phyloP scores from a whole-genome alignment of 35 echinoderm and acorn worm genomes.

The Nesometra sesokonis region DNA sequence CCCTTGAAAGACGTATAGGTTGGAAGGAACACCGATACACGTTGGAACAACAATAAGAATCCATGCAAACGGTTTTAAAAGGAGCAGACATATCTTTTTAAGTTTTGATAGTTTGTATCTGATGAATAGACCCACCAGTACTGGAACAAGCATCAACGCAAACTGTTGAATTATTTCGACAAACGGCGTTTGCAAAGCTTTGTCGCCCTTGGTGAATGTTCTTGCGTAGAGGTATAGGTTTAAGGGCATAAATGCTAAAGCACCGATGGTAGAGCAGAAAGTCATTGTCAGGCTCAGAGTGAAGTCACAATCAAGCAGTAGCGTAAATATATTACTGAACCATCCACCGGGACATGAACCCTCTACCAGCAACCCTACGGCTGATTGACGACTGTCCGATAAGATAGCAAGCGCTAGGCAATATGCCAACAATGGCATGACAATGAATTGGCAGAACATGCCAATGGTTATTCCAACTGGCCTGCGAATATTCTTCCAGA shows the following conservation, averaged over 20 bases:
- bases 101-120: slow-evolving; percentile 34
- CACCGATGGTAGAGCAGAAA: slow-evolving; percentile 50
- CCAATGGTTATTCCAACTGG: slow-evolving; percentile 72
- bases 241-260: slow-evolving; percentile 60
- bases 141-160: slow-evolving; percentile 39
- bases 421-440: slow-evolving; percentile 76
- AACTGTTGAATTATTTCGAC: slow-evolving; percentile 43
- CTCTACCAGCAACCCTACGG: slow-evolving; percentile 44
- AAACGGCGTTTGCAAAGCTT: slow-evolving; percentile 41
- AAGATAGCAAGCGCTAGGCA: slow-evolving; percentile 29
- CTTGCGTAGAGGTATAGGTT: slow-evolving; percentile 57
- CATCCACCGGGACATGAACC: slow-evolving; percentile 62
- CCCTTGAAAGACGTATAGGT: slow-evolving; percentile 48
- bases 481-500: slow-evolving; percentile 33
- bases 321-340: slow-evolving; percentile 54
- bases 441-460: slow-evolving; percentile 78
- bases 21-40: slow-evolving; percentile 30
- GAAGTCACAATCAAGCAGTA: slow-evolving; percentile 64
- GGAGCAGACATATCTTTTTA: not conserved
- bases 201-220: slow-evolving; percentile 10
- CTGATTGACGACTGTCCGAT: not conserved
- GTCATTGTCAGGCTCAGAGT: slow-evolving; percentile 70
- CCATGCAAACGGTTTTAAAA: slow-evolving; percentile 38
- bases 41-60: slow-evolving; percentile 25
- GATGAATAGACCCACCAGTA: slow-evolving; percentile 40